These are phyloP conservation scores for Hiodon alosoides DNA, from an alignment of 2,113 vertebrate genomes.

Conservation along the genomic window DNA sequence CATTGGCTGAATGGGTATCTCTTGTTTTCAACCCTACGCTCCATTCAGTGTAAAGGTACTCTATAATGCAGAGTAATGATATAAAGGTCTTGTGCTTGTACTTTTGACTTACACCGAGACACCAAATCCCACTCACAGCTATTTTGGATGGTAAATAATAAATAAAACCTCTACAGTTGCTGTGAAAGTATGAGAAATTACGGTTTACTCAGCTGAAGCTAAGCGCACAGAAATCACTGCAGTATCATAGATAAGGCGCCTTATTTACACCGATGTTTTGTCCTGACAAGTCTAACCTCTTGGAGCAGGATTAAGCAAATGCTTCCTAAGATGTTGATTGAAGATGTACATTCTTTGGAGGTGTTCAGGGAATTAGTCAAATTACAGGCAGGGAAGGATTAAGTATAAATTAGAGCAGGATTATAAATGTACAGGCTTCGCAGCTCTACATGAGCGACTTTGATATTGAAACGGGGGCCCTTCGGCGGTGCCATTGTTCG, in stretches of 20 bases:
- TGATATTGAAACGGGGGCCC: conserved; percentile 33
- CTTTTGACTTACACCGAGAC: too few species aligned
- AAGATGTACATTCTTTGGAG: conserved; percentile 43
- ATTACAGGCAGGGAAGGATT: conserved; percentile 50
- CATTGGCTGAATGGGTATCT: not conserved
- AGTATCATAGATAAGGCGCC: not conserved
- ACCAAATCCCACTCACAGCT: too few species aligned
- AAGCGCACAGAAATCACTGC: not conserved
- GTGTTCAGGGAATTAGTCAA: conserved; percentile 48
- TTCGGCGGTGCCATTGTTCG: conserved; percentile 35
- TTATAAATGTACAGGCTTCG: conserved; percentile 43
- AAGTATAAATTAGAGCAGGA: conserved; percentile 52
- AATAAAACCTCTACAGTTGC: not conserved
- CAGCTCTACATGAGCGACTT: conserved; percentile 38
- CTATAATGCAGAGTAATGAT: too few species aligned
- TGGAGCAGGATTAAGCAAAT: conserved; percentile 22
- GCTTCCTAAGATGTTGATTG: conserved; percentile 38
- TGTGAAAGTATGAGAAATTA: not conserved
- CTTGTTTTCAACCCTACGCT: not conserved
- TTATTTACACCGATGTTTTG: conserved; percentile 14
- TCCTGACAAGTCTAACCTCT: conserved; percentile 3
- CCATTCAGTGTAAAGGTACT: not conserved
- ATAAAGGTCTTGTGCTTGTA: too few species aligned
- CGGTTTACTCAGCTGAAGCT: not conserved
- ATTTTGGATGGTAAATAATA: too few species aligned